Conservation (phyloP, 2,113 vertebrate genomes). For the Xyrauchen texanus region DNA sequence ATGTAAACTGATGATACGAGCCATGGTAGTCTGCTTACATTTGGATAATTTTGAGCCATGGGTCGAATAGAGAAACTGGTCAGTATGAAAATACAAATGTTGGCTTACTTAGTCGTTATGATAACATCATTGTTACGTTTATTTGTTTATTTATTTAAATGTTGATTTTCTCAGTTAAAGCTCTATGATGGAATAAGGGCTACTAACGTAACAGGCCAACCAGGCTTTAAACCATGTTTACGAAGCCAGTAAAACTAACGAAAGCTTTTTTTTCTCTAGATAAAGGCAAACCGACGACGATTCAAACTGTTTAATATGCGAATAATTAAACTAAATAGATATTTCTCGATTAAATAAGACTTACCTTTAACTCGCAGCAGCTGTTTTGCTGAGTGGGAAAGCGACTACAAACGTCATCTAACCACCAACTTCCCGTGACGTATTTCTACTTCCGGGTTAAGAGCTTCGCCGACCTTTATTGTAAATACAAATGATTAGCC, state of each 20-base stretch:
- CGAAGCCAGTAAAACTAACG: neutral
- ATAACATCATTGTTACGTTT: neutral
- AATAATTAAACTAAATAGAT: neutral
- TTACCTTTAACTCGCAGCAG: slow-evolving; percentile 43
- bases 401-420: slow-evolving; percentile 52
- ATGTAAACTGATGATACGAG: neutral
- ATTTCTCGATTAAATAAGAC: neutral
- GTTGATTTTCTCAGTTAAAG: neutral
- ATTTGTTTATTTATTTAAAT: neutral
- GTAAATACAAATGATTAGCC: neutral
- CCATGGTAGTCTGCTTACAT: neutral
- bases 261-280: neutral
- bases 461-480: neutral
- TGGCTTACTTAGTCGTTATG: no score
- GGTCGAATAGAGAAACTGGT: no score
- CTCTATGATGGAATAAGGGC: neutral
- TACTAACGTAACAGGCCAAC: neutral
- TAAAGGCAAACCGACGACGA: neutral
- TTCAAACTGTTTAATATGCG: neutral
- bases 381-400: slow-evolving; percentile 33
- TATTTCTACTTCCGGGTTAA: slow-evolving; percentile 49
- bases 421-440: slow-evolving; percentile 41
- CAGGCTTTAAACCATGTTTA: neutral
- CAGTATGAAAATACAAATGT: no score
- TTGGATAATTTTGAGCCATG: neutral